Evolutionary conservation across 2,888 invertebrate genomes (phyloP).

Genomic region (Pyrgus malvae): DNA sequence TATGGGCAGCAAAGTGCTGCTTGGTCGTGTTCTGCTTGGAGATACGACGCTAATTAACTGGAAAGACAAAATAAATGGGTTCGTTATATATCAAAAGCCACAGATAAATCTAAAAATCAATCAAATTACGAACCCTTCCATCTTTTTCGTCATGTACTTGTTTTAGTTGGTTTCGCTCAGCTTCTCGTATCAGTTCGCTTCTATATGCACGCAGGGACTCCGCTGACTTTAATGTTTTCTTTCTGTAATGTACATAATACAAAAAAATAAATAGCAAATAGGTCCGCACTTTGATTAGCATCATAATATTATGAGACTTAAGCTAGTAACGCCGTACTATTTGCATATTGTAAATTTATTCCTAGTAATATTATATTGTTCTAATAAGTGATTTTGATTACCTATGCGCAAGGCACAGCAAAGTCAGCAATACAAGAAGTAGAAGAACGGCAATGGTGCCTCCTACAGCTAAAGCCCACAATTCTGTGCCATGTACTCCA

Average conservation of each 20-base stretch:
- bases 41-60: constrained; percentile 76
- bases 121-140: constrained; percentile 53
- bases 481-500: constrained; percentile 60
- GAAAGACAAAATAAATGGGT: constrained; percentile 7
- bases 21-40: constrained; percentile 70
- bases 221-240: constrained; percentile 65
- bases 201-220: constrained; percentile 67
- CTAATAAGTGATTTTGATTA: constrained; percentile 33
- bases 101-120: background rate
- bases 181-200: constrained; percentile 65
- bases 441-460: constrained; percentile 83
- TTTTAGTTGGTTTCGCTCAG: constrained; percentile 71
- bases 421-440: constrained; percentile 78
- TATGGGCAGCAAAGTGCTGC: constrained; percentile 66
- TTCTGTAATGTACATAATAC: constrained; percentile 45
- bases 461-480: constrained; percentile 85
- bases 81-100: background rate
- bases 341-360: no score
- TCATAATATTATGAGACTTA: no score
- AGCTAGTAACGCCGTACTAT: no score
- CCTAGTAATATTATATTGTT: no score
- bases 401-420: constrained; percentile 73
- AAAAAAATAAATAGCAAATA: no score
- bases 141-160: constrained; percentile 72
- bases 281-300: no score